Conservation (phyloP, 1,140 invertebrate genomes). For the Lordiphosa mommai region DNA sequence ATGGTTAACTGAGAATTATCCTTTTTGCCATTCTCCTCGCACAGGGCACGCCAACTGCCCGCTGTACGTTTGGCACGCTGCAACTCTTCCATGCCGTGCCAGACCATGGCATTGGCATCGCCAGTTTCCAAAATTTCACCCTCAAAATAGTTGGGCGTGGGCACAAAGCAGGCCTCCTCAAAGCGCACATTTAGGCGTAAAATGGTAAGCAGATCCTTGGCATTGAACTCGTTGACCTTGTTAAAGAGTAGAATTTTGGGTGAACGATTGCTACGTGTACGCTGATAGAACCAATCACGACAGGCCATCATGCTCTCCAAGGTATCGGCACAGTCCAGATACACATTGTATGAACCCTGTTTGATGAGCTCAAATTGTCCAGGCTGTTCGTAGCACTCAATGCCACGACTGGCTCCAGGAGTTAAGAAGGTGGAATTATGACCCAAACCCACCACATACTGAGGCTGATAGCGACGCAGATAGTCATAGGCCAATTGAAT, state of each 20-base stretch:
- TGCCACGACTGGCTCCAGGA: constrained; percentile 79
- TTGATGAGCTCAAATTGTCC: constrained; percentile 86
- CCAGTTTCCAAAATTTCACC: constrained; percentile 32
- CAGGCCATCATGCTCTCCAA: constrained; percentile 92
- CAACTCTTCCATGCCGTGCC: constrained; percentile 80
- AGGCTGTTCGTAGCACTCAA: constrained; percentile 84
- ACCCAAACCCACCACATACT: constrained; percentile 31
- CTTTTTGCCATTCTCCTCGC: constrained; percentile 46
- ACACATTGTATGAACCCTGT: constrained; percentile 83
- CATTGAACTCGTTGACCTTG: constrained; percentile 88
- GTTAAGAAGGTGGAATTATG: constrained; percentile 37
- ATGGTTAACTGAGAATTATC: constrained; percentile 50
- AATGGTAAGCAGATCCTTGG: constrained; percentile 83
- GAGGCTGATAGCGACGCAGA: constrained; percentile 80
- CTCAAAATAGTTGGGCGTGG: constrained; percentile 82
- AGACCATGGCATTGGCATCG: constrained; percentile 14
- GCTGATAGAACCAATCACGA: constrained; percentile 88
- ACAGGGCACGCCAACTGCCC: constrained; percentile 82
- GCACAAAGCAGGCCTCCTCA: constrained; percentile 87
- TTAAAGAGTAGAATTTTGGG: constrained; percentile 90
- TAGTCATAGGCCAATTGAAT: constrained; percentile 89
- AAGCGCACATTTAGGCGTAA: constrained; percentile 83
- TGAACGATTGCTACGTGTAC: constrained; percentile 68
- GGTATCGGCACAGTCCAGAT: constrained; percentile 97
- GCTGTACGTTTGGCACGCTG: constrained; percentile 82